These are phyloP conservation scores for Myiothlypis chrysogaster DNA, from an alignment of 2,797 vertebrate genomes.

Conservation along the genomic window DNA sequence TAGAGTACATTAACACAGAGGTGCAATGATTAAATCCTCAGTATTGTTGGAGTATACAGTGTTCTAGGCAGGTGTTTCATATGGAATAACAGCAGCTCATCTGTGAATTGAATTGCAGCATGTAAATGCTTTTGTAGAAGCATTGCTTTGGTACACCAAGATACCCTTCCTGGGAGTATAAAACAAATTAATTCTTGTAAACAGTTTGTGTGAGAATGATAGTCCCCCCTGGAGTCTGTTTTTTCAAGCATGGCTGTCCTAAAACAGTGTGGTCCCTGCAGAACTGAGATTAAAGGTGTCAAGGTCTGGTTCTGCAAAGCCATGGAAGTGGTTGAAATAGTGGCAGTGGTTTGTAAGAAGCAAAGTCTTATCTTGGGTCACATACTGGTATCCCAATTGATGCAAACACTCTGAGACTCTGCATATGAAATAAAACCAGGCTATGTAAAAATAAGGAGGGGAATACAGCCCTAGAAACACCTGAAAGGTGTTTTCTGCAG, in stretches of 20 bases:
- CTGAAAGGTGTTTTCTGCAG: background rate
- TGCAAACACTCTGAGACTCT: background rate
- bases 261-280: background rate
- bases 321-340: background rate
- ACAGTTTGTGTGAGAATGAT: background rate
- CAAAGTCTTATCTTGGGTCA: background rate
- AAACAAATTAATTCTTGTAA: background rate
- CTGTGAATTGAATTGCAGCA: background rate
- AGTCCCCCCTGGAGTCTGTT: background rate
- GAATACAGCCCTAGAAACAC: background rate
- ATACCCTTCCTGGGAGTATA: background rate
- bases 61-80: background rate
- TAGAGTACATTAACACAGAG: background rate
- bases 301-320: background rate
- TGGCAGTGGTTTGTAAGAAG: background rate
- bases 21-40: background rate
- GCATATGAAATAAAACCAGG: background rate
- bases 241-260: background rate
- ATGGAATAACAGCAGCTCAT: background rate
- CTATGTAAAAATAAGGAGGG: background rate
- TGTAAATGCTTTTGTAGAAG: background rate
- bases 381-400: background rate
- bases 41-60: background rate
- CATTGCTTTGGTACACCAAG: background rate
- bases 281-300: background rate